These are phyloP conservation scores for Drosophila sordidula DNA, from an alignment of 2,888 invertebrate genomes.

Conservation along the genomic window DNA sequence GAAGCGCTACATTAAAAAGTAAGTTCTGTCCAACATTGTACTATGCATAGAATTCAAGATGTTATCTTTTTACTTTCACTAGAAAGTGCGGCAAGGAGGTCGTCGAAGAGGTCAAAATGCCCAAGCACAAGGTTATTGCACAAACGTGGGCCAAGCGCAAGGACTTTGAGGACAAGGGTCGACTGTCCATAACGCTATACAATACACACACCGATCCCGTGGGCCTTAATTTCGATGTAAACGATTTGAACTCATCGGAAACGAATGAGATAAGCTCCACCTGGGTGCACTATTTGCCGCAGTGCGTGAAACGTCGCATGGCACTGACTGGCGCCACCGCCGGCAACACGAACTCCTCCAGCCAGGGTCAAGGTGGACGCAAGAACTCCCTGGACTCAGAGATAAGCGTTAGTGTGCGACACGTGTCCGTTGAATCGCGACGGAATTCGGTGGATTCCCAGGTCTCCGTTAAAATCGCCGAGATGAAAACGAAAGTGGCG, in stretches of 20 bases:
- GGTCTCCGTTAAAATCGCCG: slow-evolving; percentile 92
- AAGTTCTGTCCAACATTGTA: slow-evolving; percentile 36
- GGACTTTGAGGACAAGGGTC: slow-evolving; percentile 92
- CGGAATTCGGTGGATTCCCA: slow-evolving; percentile 95
- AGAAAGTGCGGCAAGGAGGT: slow-evolving; percentile 91
- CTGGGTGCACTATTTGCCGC: slow-evolving; percentile 96
- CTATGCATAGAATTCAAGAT: neutral
- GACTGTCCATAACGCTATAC: slow-evolving; percentile 94
- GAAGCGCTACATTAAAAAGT: slow-evolving; percentile 94
- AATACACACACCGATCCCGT: slow-evolving; percentile 96
- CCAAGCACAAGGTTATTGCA: slow-evolving; percentile 96
- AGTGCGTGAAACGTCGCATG: slow-evolving; percentile 93
- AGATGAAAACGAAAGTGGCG: slow-evolving; percentile 91
- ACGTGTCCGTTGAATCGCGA: slow-evolving; percentile 94
- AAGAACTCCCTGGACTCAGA: slow-evolving; percentile 89
- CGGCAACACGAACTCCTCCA: slow-evolving; percentile 85
- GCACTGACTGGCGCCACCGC: slow-evolving; percentile 88
- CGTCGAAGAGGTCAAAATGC: slow-evolving; percentile 90
- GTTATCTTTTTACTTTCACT: neutral
- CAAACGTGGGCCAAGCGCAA: slow-evolving; percentile 95
- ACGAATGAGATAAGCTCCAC: slow-evolving; percentile 95
- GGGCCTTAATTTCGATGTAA: slow-evolving; percentile 89
- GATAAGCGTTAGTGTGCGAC: slow-evolving; percentile 91
- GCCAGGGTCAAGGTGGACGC: slow-evolving; percentile 86
- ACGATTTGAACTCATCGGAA: slow-evolving; percentile 89